phyloP scores from a whole-genome alignment of 2,888 invertebrate species.

The Drosophila colorata region DNA sequence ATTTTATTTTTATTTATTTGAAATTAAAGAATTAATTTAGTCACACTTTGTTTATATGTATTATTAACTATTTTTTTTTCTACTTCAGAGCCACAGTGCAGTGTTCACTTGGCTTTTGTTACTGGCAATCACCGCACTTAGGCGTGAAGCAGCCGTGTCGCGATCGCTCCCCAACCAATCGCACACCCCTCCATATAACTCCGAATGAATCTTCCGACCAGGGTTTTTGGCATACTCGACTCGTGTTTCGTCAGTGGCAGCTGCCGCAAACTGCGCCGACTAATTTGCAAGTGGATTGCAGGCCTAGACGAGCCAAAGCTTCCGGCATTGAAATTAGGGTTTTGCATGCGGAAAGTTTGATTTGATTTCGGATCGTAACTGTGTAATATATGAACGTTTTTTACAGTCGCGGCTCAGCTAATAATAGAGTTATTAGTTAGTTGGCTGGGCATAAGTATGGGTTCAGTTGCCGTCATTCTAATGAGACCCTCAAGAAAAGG shows the following conservation, averaged over 20 bases:
- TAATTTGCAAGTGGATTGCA: conserved; percentile 77
- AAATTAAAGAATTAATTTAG: too few relatives aligned
- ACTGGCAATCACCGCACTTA: conserved; percentile 61
- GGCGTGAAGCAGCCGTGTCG: conserved; percentile 70
- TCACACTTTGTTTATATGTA: too few relatives aligned
- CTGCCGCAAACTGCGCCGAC: conserved; percentile 47
- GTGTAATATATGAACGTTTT: conserved; percentile 19
- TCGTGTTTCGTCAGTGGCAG: conserved; percentile 50
- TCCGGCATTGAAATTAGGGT: conserved; percentile 76
- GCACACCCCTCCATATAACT: conserved; percentile 9
- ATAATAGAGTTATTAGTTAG: conserved; percentile 68
- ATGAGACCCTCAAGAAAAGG: conserved; percentile 26
- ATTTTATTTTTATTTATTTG: too few relatives aligned
- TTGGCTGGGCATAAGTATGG: conserved; percentile 47
- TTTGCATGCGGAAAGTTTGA: conserved; percentile 66
- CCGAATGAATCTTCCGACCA: conserved; percentile 15
- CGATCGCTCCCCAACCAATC: conserved; percentile 11
- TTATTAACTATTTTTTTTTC: too few relatives aligned
- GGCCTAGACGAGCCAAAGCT: conserved; percentile 57
- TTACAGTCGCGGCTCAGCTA: conserved; percentile 40
- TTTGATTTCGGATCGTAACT: conserved; percentile 39
- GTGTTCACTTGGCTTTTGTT: conserved; percentile 34
- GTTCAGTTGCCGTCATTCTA: conserved; percentile 25
- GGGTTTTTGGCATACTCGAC: conserved; percentile 33
- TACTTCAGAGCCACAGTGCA: conserved; percentile 26